phyloP scores from a whole-genome alignment of 2,113 vertebrate genomes.

The Chionis minor region DNA sequence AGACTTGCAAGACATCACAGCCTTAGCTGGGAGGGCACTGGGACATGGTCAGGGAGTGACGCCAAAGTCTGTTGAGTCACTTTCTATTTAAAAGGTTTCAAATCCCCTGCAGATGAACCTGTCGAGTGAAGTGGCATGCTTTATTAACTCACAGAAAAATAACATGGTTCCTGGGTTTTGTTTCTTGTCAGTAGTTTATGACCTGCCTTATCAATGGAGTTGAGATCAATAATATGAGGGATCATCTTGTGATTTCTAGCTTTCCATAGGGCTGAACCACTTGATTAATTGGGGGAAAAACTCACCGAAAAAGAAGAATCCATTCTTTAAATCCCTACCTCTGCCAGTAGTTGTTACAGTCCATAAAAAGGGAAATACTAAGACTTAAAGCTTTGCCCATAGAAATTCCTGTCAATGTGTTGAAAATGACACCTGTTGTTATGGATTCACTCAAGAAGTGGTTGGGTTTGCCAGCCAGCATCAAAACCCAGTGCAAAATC shows the following conservation, averaged over 20 bases:
- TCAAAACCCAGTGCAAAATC: neutral
- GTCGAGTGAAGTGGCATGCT: neutral
- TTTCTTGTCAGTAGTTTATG: neutral
- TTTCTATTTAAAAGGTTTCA: neutral
- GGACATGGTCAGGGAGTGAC: neutral
- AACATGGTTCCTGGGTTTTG: neutral
- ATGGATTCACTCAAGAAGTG: neutral
- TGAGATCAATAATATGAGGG: neutral
- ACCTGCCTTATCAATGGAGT: neutral
- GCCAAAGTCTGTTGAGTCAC: neutral
- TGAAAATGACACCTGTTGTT: conserved; percentile 26
- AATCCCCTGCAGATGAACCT: neutral
- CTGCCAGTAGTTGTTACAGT: neutral
- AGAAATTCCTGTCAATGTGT: neutral
- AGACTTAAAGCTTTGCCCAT: neutral
- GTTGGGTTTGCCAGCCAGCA: neutral
- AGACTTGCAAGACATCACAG: neutral
- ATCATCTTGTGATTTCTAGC: neutral
- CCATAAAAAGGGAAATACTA: neutral
- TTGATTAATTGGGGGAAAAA: neutral
- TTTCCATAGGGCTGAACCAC: neutral
- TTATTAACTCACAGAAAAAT: neutral
- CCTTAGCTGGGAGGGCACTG: neutral
- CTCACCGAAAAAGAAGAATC: neutral
- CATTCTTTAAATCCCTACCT: neutral